A percentile compares a stretch with the other conserved stretches of the same genome.
Evolutionary conservation across 2,113 vertebrate genomes (phyloP).

Genomic region (Psephotus haematonotus): DNA sequence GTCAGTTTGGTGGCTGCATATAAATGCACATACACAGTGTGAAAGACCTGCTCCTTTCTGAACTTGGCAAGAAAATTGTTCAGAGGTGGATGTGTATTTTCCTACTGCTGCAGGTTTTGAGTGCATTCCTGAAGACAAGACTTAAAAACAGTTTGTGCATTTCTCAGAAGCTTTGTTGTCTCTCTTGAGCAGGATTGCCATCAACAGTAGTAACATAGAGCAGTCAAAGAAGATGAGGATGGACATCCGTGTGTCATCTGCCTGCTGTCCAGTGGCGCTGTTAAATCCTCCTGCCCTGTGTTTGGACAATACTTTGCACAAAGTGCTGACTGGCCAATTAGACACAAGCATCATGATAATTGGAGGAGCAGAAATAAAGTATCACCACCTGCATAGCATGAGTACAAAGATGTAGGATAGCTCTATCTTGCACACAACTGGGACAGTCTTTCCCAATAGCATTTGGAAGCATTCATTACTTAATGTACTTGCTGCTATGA

Average conservation of each 20-base stretch:
- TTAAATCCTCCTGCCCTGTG: neutral
- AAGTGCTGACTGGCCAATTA: neutral
- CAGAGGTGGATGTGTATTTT: neutral
- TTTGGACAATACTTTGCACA: neutral
- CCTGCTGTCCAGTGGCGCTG: neutral
- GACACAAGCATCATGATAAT: neutral
- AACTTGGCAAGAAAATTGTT: neutral
- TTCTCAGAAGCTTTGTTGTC: neutral
- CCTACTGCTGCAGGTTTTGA: neutral
- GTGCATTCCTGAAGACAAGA: neutral
- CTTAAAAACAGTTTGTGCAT: neutral
- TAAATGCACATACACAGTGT: fast-evolving
- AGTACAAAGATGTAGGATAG: neutral
- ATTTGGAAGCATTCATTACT: neutral
- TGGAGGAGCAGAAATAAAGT: neutral
- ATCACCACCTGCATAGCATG: neutral
- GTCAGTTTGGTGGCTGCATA: neutral
- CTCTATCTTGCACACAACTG: neutral
- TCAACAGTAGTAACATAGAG: neutral
- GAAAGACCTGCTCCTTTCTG: neutral
- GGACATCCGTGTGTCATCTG: neutral
- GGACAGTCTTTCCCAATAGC: neutral
- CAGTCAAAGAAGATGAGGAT: neutral
- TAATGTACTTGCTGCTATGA: neutral
- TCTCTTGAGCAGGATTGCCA: neutral